A percentile compares a stretch with the other conserved stretches of the same genome.
phyloP scores from a whole-genome alignment of 2,797 vertebrate species.

The Enteromius treurensis region DNA sequence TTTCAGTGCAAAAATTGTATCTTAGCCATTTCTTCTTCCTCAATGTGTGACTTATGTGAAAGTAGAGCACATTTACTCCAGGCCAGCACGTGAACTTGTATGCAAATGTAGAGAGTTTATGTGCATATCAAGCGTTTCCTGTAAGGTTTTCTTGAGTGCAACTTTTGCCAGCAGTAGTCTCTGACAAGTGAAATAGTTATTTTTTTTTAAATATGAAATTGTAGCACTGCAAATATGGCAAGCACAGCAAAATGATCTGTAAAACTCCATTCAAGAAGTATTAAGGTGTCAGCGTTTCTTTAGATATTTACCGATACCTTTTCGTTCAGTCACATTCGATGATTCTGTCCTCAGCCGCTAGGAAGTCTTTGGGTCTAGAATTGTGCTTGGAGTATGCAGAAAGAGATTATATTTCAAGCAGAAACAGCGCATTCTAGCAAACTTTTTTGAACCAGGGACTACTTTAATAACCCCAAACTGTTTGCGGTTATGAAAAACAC shows the following conservation, averaged over 20 bases:
- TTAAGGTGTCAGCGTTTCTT: background rate
- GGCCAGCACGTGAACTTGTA: background rate
- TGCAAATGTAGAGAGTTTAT: conserved; percentile 17
- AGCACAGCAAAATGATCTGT: conserved; percentile 4
- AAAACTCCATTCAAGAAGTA: background rate
- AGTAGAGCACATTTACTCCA: background rate
- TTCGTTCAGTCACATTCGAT: background rate
- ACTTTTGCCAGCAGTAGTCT: background rate
- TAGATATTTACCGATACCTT: conserved; percentile 21
- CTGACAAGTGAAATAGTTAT: background rate
- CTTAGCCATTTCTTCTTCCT: background rate
- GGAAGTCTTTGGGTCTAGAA: background rate
- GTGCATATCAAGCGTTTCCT: background rate
- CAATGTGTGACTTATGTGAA: background rate
- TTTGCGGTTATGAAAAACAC: background rate
- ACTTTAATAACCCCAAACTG: background rate
- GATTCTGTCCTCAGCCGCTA: background rate
- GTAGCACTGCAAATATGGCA: background rate
- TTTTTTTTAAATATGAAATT: background rate
- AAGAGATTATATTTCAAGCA: background rate
- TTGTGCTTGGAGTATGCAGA: background rate
- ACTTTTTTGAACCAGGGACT: background rate
- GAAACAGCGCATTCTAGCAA: background rate
- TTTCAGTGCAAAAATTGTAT: background rate
- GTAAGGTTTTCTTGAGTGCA: background rate